Percentiles rank a stretch among this genome's conserved stretches.
These are phyloP conservation scores for Yasuhikotakia modesta DNA, from an alignment of 2,797 vertebrate genomes.

Conservation along the genomic window DNA sequence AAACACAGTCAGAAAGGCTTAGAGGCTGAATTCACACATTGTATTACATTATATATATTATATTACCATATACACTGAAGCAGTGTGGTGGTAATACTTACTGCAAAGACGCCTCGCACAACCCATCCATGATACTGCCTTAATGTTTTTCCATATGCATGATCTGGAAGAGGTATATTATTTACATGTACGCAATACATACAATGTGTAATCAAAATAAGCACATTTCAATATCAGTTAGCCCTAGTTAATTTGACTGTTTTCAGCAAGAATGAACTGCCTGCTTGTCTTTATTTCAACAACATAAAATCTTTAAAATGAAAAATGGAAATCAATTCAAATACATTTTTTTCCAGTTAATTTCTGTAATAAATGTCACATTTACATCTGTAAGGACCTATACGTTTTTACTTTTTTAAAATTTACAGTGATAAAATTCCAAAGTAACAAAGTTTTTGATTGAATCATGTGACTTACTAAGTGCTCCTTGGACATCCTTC, in stretches of 20 bases:
- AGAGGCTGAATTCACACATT: neutral
- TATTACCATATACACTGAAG: too few relatives aligned
- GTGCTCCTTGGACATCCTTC: constrained; percentile 89
- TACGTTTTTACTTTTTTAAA: neutral
- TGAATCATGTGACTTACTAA: constrained; percentile 82
- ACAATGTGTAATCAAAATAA: neutral
- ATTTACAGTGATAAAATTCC: neutral
- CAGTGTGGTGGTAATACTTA: constrained; percentile 70
- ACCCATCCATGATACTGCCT: constrained; percentile 98
- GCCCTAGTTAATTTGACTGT: neutral
- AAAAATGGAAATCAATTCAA: too few relatives aligned
- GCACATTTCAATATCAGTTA: too few relatives aligned
- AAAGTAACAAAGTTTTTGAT: neutral
- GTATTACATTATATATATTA: too few relatives aligned
- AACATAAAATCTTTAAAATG: too few relatives aligned
- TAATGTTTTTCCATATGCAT: constrained; percentile 91
- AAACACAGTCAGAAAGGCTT: constrained; percentile 8
- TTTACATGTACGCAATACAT: neutral
- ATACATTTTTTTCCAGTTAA: too few relatives aligned
- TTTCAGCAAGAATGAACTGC: neutral
- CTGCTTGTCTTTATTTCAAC: too few relatives aligned
- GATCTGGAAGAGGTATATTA: constrained; percentile 74
- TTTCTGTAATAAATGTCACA: neutral
- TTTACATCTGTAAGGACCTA: too few relatives aligned
- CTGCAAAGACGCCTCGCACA: constrained; percentile 94